These are phyloP conservation scores for Bombyx huttoni DNA, from an alignment of 2,888 invertebrate species.

Conservation along the genomic window DNA sequence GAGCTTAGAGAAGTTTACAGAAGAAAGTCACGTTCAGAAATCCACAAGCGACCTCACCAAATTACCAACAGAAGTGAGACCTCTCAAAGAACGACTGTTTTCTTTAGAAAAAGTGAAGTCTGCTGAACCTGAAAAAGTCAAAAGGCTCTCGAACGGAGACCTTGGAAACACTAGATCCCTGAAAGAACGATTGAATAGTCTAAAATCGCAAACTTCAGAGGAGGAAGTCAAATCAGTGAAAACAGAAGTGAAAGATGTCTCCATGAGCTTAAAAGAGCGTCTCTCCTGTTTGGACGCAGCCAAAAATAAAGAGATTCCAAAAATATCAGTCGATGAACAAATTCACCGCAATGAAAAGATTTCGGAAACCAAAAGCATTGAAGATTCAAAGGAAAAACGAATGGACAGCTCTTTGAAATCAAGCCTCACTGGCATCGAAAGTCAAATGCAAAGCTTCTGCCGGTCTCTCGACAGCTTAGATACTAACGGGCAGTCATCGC, in stretches of 20 bases:
- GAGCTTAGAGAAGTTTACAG: conserved; percentile 77
- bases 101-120: conserved; percentile 73
- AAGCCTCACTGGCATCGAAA: conserved; percentile 58
- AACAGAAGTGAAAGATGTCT: conserved; percentile 61
- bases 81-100: conserved; percentile 75
- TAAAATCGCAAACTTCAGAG: conserved; percentile 57
- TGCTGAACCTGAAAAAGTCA: conserved; percentile 57
- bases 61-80: conserved; percentile 74
- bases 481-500: conserved; percentile 67
- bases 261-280: conserved; percentile 68
- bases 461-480: conserved; percentile 77
- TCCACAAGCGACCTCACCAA: conserved; percentile 58
- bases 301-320: conserved; percentile 60
- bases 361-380: conserved; percentile 23
- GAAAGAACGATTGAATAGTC: conserved; percentile 61
- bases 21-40: conserved; percentile 62
- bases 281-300: conserved; percentile 64
- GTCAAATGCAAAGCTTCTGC: conserved; percentile 74
- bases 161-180: conserved; percentile 50
- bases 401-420: conserved; percentile 45
- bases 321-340: conserved; percentile 53
- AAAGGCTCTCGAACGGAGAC: conserved; percentile 59
- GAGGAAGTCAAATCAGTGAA: conserved; percentile 48
- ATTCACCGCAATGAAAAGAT: conserved; percentile 30
- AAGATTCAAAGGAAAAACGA: conserved; percentile 31